Percentiles rank a stretch among this genome's conserved stretches.
phyloP scores from a whole-genome alignment of 30 jellyfish, hydroid and myxozoan species.

The Chironex yamaguchii region DNA sequence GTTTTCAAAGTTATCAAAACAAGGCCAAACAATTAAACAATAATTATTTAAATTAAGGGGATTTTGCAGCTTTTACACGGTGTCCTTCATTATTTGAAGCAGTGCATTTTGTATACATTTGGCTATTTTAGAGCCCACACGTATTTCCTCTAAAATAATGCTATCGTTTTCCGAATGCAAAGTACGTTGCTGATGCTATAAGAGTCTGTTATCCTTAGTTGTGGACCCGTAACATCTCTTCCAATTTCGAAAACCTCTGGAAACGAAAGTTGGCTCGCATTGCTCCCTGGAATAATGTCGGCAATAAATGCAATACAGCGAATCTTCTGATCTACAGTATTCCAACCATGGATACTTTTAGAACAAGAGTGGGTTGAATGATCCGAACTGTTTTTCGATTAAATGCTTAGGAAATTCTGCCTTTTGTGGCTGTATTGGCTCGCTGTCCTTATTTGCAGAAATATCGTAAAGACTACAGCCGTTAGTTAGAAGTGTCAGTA shows the following conservation, averaged over 20 bases:
- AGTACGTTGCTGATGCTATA: constrained; percentile 13
- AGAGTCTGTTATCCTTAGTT: constrained; percentile 9
- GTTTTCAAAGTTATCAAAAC: too few relatives aligned
- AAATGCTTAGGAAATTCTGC: constrained; percentile 1
- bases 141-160: too few relatives aligned
- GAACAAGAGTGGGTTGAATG: constrained; percentile 1
- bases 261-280: constrained; percentile 15
- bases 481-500: too few relatives aligned
- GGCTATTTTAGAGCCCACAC: too few relatives aligned
- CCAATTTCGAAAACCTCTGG: constrained; percentile 37
- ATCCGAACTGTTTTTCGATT: constrained; percentile 1
- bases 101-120: too few relatives aligned
- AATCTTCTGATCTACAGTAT: constrained; percentile 32
- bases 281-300: constrained; percentile 11
- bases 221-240: constrained; percentile 29
- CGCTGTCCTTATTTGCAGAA: constrained; percentile 5
- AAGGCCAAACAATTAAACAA: too few relatives aligned
- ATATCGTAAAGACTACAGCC: too few relatives aligned
- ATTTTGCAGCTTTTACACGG: too few relatives aligned
- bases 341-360: constrained; percentile 42
- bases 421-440: constrained; percentile 15
- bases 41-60: too few relatives aligned
- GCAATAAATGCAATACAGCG: constrained; percentile 27
- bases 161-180: constrained; percentile 42
- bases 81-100: too few relatives aligned